Evolutionary conservation across 2,113 vertebrate species (phyloP).

Genomic region (Psittacus erithacus): DNA sequence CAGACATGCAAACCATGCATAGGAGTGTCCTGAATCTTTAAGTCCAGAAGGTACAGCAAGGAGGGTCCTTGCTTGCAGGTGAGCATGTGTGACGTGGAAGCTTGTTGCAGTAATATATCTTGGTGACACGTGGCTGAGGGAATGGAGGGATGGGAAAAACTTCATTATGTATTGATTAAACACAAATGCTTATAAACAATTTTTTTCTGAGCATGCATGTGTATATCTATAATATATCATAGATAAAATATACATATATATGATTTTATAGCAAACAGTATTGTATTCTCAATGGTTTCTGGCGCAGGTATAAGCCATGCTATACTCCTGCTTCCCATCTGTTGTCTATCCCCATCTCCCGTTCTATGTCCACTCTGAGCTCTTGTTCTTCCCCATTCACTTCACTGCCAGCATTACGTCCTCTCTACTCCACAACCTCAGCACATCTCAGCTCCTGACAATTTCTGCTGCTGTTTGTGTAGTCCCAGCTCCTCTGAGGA

Average conservation of each 20-base stretch:
- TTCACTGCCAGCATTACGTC: not conserved
- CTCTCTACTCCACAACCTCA: not conserved
- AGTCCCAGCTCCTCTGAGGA: not conserved
- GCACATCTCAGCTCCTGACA: not conserved
- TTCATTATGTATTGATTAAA: not conserved
- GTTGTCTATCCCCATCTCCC: not conserved
- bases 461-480: not conserved
- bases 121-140: not conserved
- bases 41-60: not conserved
- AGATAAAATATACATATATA: not conserved
- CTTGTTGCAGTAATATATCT: not conserved
- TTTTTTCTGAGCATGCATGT: not conserved
- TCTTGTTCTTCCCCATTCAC: not conserved
- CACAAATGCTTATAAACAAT: not conserved
- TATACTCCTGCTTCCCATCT: not conserved
- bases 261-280: not conserved
- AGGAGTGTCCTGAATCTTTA: not conserved
- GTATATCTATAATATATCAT: not conserved
- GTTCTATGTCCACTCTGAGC: rapidly evolving
- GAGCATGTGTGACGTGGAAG: not conserved
- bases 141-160: not conserved
- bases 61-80: not conserved
- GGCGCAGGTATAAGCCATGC: not conserved
- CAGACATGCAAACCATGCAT: not conserved
- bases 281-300: not conserved